These are phyloP conservation scores for Diachrysia chrysitis DNA, from an alignment of 2,888 invertebrate species.

Conservation along the genomic window DNA sequence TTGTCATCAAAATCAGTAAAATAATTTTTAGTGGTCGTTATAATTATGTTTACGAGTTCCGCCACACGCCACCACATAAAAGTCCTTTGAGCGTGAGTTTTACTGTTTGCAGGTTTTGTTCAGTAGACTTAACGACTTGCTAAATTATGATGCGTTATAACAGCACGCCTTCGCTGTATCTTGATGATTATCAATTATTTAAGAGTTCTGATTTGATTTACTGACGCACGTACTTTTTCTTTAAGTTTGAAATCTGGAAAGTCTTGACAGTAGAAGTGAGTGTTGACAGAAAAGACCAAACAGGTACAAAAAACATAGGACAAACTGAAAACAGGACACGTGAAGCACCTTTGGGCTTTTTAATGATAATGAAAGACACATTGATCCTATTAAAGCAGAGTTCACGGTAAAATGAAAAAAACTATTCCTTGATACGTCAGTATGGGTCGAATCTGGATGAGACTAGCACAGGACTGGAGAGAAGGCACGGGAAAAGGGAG, in stretches of 20 bases:
- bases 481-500: too few species aligned
- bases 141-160: constrained; percentile 54
- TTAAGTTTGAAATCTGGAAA: neutral
- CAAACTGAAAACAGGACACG: too few species aligned
- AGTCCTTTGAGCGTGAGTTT: constrained; percentile 66
- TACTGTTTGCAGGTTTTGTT: constrained; percentile 62
- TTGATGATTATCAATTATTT: constrained; percentile 31
- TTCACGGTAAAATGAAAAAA: neutral
- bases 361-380: too few species aligned
- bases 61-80: constrained; percentile 68
- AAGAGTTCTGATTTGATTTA: neutral
- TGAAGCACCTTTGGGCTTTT: too few species aligned
- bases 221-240: neutral
- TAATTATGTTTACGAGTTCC: constrained; percentile 71
- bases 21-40: constrained; percentile 70
- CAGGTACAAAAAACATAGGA: too few species aligned
- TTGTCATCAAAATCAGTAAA: constrained; percentile 65
- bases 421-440: too few species aligned
- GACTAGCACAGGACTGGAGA: too few species aligned
- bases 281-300: neutral
- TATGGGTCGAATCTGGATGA: too few species aligned
- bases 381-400: neutral
- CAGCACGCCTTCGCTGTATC: constrained; percentile 42
- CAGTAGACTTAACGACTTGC: constrained; percentile 58
- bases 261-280: neutral